Conservation (phyloP, 2,888 invertebrate species). For the Gryllus longicercus region DNA sequence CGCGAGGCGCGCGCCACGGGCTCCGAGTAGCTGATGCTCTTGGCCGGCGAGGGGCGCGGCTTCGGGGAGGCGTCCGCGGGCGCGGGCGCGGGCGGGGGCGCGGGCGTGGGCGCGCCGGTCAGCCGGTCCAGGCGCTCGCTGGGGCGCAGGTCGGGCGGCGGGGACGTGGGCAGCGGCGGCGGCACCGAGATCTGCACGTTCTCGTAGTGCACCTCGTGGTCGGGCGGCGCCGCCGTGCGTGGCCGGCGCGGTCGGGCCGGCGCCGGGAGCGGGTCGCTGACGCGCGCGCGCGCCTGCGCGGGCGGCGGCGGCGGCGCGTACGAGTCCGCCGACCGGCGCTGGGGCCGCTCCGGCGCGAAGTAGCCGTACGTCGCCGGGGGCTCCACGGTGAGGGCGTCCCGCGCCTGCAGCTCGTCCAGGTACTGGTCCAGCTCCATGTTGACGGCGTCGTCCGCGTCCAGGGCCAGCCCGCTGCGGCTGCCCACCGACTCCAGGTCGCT, state of each 20-base stretch:
- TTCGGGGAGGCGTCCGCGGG: neutral
- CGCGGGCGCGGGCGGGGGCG: too few species aligned
- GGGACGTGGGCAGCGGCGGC: slow-evolving; percentile 33
- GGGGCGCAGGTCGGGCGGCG: neutral
- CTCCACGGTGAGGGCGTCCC: slow-evolving; percentile 49
- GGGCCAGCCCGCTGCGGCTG: slow-evolving; percentile 39
- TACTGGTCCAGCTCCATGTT: slow-evolving; percentile 67
- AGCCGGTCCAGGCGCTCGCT: neutral
- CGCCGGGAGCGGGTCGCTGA: too few species aligned
- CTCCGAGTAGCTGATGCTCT: neutral
- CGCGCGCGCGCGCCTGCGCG: too few species aligned
- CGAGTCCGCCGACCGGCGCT: too few species aligned
- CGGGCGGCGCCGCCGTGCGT: neutral
- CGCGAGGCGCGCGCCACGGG: neutral
- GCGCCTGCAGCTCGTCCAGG: slow-evolving; percentile 61
- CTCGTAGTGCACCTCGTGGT: slow-evolving; percentile 40
- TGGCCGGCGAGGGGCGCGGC: neutral
- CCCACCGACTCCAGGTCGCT: slow-evolving; percentile 41
- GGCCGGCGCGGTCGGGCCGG: too few species aligned
- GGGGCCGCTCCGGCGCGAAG: neutral
- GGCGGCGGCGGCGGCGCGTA: too few species aligned
- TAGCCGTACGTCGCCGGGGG: slow-evolving; percentile 42
- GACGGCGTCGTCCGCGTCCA: slow-evolving; percentile 42
- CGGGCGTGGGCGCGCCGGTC: neutral
- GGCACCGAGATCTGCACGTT: slow-evolving; percentile 39